Evolutionary conservation across 1,140 invertebrate genomes (phyloP).

Genomic region (Oscheius sp.): DNA sequence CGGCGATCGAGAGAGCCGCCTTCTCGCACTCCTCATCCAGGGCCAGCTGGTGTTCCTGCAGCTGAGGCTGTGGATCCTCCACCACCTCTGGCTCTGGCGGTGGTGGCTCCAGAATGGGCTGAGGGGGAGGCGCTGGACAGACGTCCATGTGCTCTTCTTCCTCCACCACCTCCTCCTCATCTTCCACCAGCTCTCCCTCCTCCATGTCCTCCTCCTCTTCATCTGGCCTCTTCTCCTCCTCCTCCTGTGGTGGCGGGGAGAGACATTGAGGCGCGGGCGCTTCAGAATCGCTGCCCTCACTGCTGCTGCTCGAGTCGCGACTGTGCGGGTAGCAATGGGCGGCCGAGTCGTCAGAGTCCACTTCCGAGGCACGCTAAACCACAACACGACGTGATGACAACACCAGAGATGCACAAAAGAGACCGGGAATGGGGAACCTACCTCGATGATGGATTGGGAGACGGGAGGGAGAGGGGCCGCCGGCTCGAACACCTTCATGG

Average conservation of each 20-base stretch:
- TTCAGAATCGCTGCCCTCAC: too few species aligned
- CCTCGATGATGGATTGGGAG: background rate
- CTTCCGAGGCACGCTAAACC: background rate
- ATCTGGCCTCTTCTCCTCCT: background rate
- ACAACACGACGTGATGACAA: slow-evolving; percentile 10
- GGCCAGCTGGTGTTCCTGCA: too few species aligned
- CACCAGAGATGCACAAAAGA: background rate
- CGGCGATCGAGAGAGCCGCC: too few species aligned
- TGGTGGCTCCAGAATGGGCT: background rate
- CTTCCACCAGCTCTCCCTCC: background rate
- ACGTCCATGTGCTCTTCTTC: background rate
- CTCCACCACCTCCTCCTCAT: background rate
- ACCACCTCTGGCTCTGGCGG: background rate
- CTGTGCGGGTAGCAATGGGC: background rate
- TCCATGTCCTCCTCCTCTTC: background rate
- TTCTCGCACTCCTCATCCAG: too few species aligned
- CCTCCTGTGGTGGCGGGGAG: background rate
- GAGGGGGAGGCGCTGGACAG: background rate
- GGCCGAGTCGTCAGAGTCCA: background rate
- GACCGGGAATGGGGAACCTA: too few species aligned
- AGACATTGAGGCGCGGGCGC: background rate
- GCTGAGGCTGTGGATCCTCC: background rate
- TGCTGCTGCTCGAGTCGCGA: background rate
- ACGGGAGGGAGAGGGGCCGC: background rate
- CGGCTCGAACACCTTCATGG: slow-evolving; percentile 15